Conservation (phyloP, 2,797 vertebrate genomes). For the Diplodus puntazzo region DNA sequence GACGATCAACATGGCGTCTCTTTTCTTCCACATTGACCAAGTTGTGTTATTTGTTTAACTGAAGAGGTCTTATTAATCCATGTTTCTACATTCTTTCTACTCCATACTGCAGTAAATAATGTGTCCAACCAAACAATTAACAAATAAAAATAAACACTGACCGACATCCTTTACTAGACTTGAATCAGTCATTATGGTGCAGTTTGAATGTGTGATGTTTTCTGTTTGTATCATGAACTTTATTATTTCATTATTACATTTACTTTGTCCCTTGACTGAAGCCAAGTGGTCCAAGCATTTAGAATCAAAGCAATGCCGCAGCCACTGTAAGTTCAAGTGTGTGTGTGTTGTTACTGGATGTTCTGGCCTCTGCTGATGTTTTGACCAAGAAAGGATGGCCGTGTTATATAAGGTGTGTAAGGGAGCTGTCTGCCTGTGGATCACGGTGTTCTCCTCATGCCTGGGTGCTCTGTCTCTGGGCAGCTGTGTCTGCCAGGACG, state of each 20-base stretch:
- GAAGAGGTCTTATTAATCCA: background rate
- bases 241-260: background rate
- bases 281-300: conserved; percentile 2
- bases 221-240: background rate
- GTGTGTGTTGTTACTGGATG: conserved; percentile 6
- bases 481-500: conserved; percentile 50
- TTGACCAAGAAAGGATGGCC: conserved; percentile 28
- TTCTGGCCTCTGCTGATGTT: conserved; percentile 35
- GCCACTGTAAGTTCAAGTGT: background rate
- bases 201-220: background rate
- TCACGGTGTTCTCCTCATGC: conserved; percentile 45
- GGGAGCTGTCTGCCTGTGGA: conserved; percentile 46
- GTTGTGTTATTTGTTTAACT: background rate
- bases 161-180: background rate
- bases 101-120: background rate
- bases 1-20: background rate
- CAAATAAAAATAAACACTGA: background rate
- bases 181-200: background rate
- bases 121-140: background rate
- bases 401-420: conserved; percentile 35
- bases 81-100: background rate
- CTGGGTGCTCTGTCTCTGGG: conserved; percentile 39
- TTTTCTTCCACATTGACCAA: too few relatives aligned
- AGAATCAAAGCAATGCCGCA: conserved; percentile 1
- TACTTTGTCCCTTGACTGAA: background rate